Evolutionary conservation across 2,888 invertebrate genomes (phyloP).

Genomic region (Machimus atricapillus): DNA sequence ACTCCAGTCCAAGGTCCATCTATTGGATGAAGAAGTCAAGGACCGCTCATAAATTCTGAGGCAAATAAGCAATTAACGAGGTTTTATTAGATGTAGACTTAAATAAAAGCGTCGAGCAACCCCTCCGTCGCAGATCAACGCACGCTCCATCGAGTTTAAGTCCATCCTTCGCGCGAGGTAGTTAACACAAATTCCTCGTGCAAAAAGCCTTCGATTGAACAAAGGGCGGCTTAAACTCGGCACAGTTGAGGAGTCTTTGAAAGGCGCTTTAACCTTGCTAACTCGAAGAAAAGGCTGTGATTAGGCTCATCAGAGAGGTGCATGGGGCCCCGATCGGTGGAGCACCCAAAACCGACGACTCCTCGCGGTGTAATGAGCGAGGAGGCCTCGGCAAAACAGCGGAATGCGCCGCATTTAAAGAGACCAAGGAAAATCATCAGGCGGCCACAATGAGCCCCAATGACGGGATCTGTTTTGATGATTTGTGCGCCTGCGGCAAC

Average conservation of each 20-base stretch:
- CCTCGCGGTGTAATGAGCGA: slow-evolving; percentile 17
- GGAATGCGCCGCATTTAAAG: slow-evolving; percentile 25
- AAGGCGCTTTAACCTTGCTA: slow-evolving; percentile 32
- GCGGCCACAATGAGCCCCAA: slow-evolving; percentile 42
- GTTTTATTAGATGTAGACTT: slow-evolving; percentile 24
- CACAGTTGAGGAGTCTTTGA: slow-evolving; percentile 21
- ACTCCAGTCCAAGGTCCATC: neutral
- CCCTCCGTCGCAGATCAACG: neutral
- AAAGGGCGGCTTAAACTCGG: neutral
- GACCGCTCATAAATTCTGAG: neutral
- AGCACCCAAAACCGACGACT: neutral
- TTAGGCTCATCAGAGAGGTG: slow-evolving; percentile 23
- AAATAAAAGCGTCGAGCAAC: neutral
- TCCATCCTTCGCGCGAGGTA: neutral
- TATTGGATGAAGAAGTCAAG: neutral
- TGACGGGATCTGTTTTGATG: slow-evolving; percentile 33
- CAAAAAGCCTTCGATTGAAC: slow-evolving; percentile 20
- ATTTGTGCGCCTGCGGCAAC: slow-evolving; percentile 28
- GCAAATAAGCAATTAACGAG: slow-evolving; percentile 7
- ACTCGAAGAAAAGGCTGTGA: slow-evolving; percentile 27
- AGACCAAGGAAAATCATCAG: slow-evolving; percentile 31
- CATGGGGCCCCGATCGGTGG: neutral
- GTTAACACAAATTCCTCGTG: slow-evolving; percentile 13
- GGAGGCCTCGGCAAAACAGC: neutral
- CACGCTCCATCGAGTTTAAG: neutral